These are phyloP conservation scores for Steinernema khuongi DNA, from an alignment of 1,140 invertebrate genomes.

Conservation along the genomic window DNA sequence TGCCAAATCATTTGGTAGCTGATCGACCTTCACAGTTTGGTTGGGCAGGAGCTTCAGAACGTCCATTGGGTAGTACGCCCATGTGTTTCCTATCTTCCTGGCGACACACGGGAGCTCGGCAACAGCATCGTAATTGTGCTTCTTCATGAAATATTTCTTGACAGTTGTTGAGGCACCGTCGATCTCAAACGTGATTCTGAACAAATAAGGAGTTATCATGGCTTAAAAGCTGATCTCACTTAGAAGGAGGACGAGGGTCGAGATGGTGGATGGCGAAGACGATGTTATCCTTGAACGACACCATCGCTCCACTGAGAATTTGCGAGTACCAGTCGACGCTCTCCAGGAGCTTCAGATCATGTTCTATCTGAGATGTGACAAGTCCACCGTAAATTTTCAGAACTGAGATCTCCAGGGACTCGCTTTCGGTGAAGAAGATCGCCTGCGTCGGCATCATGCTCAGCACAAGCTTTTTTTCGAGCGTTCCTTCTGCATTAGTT, in stretches of 20 bases:
- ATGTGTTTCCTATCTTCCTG: not conserved
- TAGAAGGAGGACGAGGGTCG: not conserved
- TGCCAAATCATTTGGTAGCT: not conserved
- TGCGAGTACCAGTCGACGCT: not conserved
- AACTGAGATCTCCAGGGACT: not conserved
- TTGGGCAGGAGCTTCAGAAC: not conserved
- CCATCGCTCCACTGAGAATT: not conserved
- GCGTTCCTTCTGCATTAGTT: not conserved
- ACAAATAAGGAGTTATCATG: not conserved
- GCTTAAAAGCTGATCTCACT: not conserved
- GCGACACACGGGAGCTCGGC: not conserved
- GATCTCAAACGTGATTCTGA: not conserved
- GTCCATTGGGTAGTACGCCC: not conserved
- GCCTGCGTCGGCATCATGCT: too few species aligned
- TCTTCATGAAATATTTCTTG: not conserved
- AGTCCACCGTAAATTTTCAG: not conserved
- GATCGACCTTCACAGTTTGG: not conserved
- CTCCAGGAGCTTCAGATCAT: not conserved
- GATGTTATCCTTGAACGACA: not conserved
- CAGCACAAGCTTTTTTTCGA: too few species aligned
- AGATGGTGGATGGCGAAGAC: not conserved
- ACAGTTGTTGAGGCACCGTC: not conserved
- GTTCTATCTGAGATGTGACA: not conserved
- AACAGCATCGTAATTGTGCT: not conserved
- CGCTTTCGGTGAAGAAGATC: too few species aligned